These are phyloP conservation scores for Hemichromis elongatus DNA, from an alignment of 2,113 vertebrate genomes.

Conservation along the genomic window DNA sequence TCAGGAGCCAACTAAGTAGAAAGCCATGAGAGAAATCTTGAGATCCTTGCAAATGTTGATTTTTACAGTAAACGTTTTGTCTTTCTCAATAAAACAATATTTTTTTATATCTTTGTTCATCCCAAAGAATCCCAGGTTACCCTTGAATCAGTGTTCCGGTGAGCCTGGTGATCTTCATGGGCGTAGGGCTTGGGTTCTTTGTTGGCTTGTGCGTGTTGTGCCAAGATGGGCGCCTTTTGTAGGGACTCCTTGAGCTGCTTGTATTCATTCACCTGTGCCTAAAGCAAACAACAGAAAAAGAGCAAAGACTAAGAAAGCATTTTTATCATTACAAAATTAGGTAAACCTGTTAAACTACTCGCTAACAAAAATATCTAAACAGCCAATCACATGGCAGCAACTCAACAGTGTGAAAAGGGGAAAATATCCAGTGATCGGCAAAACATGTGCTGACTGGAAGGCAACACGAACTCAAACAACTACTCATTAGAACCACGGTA, in stretches of 20 bases:
- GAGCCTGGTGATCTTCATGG: background rate
- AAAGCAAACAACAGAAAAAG: background rate
- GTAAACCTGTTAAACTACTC: background rate
- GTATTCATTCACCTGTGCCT: conserved; percentile 91
- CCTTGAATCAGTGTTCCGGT: conserved; percentile 15
- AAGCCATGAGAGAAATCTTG: background rate
- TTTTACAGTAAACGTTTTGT: background rate
- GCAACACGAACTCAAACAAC: background rate
- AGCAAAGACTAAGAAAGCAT: background rate
- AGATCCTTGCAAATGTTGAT: background rate
- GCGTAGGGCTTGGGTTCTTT: background rate
- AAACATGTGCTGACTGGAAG: background rate
- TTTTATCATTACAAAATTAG: background rate
- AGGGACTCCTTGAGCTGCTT: conserved; percentile 86
- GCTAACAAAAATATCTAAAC: background rate
- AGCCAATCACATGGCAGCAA: background rate
- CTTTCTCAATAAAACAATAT: background rate
- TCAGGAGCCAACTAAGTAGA: conserved; percentile 15
- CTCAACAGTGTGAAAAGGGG: background rate
- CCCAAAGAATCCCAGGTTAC: conserved; percentile 19
- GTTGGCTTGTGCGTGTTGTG: conserved; percentile 48
- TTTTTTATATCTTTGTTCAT: background rate
- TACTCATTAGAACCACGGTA: background rate
- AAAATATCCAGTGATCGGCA: background rate
- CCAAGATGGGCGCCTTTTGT: conserved; percentile 75